Conservation (phyloP, 1,140 invertebrate species). For the Drosophila nigromelanica region DNA sequence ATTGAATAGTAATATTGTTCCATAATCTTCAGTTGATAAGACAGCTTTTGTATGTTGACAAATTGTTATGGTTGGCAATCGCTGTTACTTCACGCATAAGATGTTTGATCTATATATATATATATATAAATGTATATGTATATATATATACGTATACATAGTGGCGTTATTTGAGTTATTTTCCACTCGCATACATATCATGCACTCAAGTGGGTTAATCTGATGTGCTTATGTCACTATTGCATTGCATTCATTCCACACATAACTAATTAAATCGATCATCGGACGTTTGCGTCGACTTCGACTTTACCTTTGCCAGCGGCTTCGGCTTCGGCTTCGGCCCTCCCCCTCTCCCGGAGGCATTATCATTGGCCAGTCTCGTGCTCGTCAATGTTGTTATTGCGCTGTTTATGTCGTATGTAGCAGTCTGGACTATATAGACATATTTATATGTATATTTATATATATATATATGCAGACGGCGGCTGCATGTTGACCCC, state of each 20-base stretch:
- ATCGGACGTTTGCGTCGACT: slow-evolving; percentile 28
- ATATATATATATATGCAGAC: slow-evolving; percentile 1
- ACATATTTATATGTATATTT: not conserved
- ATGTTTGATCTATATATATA: not conserved
- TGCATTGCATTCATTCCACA: slow-evolving; percentile 20
- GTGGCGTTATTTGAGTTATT: slow-evolving; percentile 18
- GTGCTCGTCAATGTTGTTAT: slow-evolving; percentile 45
- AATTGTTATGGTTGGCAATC: no score
- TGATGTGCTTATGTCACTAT: slow-evolving; percentile 39
- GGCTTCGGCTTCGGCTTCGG: not conserved
- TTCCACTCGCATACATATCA: slow-evolving; percentile 30
- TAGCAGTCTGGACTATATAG: not conserved
- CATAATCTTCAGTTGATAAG: no score
- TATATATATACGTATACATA: no score
- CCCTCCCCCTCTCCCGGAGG: not conserved
- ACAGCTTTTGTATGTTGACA: no score
- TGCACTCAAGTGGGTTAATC: slow-evolving; percentile 46
- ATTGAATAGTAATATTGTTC: no score
- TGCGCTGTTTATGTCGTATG: slow-evolving; percentile 7
- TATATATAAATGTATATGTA: no score
- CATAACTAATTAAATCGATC: slow-evolving; percentile 48
- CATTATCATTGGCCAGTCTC: slow-evolving; percentile 66
- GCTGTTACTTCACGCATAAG: not conserved
- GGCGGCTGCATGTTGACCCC: slow-evolving; percentile 56
- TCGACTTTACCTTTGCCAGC: slow-evolving; percentile 17